A percentile compares a stretch with the other conserved stretches of the same genome.
Conservation (phyloP, 1,140 invertebrate species). For the Manduca sexta region DNA sequence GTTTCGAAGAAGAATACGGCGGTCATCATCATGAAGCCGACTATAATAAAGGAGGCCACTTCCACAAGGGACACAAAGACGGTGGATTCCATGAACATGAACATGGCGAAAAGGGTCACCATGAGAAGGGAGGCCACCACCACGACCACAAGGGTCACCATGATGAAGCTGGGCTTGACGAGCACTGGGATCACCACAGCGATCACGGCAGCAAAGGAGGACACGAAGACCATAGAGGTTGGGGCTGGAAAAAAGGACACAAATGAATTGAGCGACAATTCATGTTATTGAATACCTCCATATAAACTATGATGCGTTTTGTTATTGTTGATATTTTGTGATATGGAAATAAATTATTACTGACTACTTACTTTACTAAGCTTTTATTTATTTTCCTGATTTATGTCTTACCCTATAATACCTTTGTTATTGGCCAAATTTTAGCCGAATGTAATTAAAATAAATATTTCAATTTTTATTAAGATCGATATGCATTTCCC, state of each 20-base stretch:
- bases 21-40: constrained; percentile 78
- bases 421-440: no score
- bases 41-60: constrained; percentile 78
- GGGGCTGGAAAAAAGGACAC: constrained; percentile 72
- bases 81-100: constrained; percentile 78
- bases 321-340: constrained; percentile 67
- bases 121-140: constrained; percentile 76
- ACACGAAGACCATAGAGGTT: constrained; percentile 69
- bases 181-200: constrained; percentile 73
- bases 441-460: no score
- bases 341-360: constrained; percentile 46
- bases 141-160: constrained; percentile 57
- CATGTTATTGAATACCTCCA: constrained; percentile 2
- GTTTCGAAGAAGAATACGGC: constrained; percentile 79
- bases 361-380: constrained; percentile 1
- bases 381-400: not conserved
- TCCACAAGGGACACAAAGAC: constrained; percentile 80
- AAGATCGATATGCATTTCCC: no score
- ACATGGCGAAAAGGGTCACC: constrained; percentile 80
- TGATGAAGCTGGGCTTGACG: constrained; percentile 73
- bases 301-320: constrained; percentile 26
- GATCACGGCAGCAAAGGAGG: constrained; percentile 77
- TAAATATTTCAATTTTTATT: no score
- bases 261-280: constrained; percentile 37
- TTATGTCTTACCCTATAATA: no score